These are phyloP conservation scores for Argentina silus DNA, from an alignment of 2,797 vertebrate species.

Conservation along the genomic window DNA sequence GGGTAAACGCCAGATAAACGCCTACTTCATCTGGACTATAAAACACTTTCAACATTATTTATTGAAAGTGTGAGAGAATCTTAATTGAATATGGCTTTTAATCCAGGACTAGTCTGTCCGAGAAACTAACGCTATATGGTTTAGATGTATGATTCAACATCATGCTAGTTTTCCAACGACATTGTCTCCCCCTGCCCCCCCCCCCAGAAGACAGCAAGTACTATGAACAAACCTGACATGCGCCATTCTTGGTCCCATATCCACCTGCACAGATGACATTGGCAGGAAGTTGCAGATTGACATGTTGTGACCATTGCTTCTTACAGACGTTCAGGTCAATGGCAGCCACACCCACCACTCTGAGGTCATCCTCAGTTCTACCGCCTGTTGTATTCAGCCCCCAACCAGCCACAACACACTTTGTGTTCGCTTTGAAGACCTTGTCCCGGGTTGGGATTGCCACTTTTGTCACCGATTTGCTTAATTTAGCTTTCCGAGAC, in stretches of 20 bases:
- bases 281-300: not conserved
- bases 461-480: slow-evolving; percentile 5
- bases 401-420: slow-evolving; percentile 52
- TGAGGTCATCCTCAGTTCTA: rapidly evolving
- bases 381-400: not conserved
- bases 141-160: too few species aligned
- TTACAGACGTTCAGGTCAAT: slow-evolving; percentile 23
- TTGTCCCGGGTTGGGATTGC: slow-evolving; percentile 10
- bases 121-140: too few species aligned
- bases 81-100: too few species aligned
- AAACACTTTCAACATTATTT: too few species aligned
- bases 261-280: slow-evolving; percentile 66
- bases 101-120: too few species aligned
- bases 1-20: too few species aligned
- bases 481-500: slow-evolving; percentile 4
- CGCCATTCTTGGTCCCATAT: slow-evolving; percentile 30
- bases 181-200: too few species aligned
- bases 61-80: too few species aligned
- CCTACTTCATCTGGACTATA: too few species aligned
- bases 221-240: slow-evolving; percentile 50
- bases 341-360: slow-evolving; percentile 33
- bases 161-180: too few species aligned
- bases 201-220: too few species aligned
- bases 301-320: not conserved
- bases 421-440: not conserved